Evolutionary conservation across 2,888 invertebrate genomes (phyloP), one percentile per base, ranked within the genome.

Genomic region (Drosophila phalerata): DNA sequence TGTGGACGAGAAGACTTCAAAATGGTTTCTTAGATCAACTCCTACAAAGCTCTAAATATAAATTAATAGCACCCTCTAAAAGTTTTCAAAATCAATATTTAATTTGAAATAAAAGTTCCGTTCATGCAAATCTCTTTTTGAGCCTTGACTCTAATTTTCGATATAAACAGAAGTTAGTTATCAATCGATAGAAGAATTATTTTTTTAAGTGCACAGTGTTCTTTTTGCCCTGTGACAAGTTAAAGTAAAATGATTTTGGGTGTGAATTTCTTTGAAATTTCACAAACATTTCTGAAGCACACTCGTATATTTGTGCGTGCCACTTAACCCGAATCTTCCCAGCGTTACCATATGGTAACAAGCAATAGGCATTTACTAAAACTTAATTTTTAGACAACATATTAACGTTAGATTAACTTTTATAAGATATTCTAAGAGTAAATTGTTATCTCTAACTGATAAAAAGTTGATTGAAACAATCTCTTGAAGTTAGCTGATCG

Each of bases 281-380:
- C 42, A n/a, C 17, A 43, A 49, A 48, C n/a, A 19, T 37, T 45
- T 53, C 15, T 37, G 43, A 15, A 25, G 61, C 61, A 43, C 19
- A 57, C 42, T 38, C 15, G 15, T 8, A n/a, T 47, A 22, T 52
- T 58, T 38, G 30, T 52, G 58, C 17, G 47, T 32, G 61, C 17
- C 61, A 66, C 61, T 66, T 66, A 66, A n/a, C n/a, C n/a, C n/a
- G n/a, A n/a, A n/a, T n/a, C n/a, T n/a, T n/a, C n/a, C n/a, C n/a
- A n/a, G n/a, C n/a, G n/a, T n/a, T n/a, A n/a, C n/a, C n/a, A n/a
- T n/a, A n/a, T n/a, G n/a, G n/a, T n/a, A n/a, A n/a, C n/a, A n/a
- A n/a, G n/a, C n/a, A n/a, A n/a, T n/a, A n/a, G n/a, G n/a, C n/a
- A n/a, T n/a, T n/a, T n/a, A n/a, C n/a, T n/a, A n/a, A n/a, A n/a